Conservation (phyloP, 1,140 invertebrate genomes). For the Drosophila pseudoobscura region DNA sequence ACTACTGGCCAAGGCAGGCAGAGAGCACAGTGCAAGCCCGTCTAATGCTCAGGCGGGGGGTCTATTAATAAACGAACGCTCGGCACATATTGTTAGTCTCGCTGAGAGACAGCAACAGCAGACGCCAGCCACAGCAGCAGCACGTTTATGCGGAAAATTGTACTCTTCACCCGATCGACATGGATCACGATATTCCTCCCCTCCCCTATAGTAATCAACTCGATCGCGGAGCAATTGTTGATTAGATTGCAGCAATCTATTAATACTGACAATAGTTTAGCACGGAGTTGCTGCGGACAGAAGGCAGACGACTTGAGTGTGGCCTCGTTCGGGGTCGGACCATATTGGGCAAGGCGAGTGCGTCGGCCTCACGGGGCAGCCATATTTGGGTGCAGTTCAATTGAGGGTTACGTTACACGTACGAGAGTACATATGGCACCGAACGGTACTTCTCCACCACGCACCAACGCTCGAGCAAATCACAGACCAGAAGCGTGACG, state of each 20-base stretch:
- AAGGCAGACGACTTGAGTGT: conserved; percentile 22
- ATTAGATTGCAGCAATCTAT: conserved; percentile 35
- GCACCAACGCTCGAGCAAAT: conserved; percentile 58
- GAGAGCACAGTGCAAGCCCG: conserved; percentile 24
- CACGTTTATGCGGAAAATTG: conserved; percentile 39
- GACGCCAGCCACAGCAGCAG: neutral
- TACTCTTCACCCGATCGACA: conserved; percentile 17
- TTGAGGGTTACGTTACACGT: conserved; percentile 33
- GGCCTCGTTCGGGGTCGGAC: conserved; percentile 35
- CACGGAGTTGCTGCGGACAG: conserved; percentile 30
- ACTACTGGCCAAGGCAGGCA: conserved; percentile 34
- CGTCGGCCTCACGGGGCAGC: conserved; percentile 56
- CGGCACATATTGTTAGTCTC: conserved; percentile 29
- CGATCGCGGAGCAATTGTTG: conserved; percentile 8
- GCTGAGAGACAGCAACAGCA: conserved; percentile 18
- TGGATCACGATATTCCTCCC: neutral
- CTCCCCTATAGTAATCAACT: too few species aligned
- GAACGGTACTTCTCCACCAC: conserved; percentile 63
- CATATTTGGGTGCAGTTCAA: conserved; percentile 52
- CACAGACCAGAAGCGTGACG: conserved; percentile 63
- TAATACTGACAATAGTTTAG: conserved; percentile 50
- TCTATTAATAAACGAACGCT: conserved; percentile 70
- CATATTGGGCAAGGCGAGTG: conserved; percentile 50
- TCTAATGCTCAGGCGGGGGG: conserved; percentile 61
- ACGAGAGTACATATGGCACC: conserved; percentile 40